Base-by-base conservation (phyloP, 2,113 vertebrate species). In the Etia nguti region DNA sequence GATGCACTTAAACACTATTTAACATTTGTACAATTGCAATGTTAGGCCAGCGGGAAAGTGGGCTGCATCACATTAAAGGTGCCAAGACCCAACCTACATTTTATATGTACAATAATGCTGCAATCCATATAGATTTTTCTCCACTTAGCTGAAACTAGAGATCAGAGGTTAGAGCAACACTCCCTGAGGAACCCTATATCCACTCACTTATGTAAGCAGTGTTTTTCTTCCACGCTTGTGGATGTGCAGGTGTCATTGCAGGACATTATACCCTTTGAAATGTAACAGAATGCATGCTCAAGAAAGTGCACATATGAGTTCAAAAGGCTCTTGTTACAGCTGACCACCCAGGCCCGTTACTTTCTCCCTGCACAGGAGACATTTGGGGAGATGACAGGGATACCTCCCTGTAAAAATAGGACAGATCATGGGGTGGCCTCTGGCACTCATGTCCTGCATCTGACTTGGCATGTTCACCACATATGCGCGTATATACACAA, bases 321-420 rank as follows among this genome's bases (percentile, higher is more conserved):
- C 83, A 87, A 81, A 89, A 26, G 79, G 93, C 88, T 95, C 93
- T 46, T 18, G 81, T 94, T 94, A 92, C 93, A 94, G 92, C 73
- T 48, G 90, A 93, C 90, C 86, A 90, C 91, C 65, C 73, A 82
- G 86, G 79, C 80, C 88, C 36, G 83, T 85, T 57, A 87, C 91
- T 91, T 92, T 92, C 93, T 81, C 92, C 85, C 59, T 90, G 56
- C 73, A 57, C 82, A 84, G 80, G 89, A 90, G 88, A 88, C 26
- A 46, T 89, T 65, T 59, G 77, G 83, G 87, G 82, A 68, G 83
- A 90, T 92, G 91, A 91, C 92, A 90, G 86, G 56, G 89, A 94
- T 95, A 91, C 93, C 88, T 89, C 81, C 52, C 18, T 6, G 43
- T 94, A 95, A 94, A 96, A 96, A 96, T 96, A 96, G 95, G 91